Evolutionary conservation across 2,797 vertebrate genomes (phyloP).

Genomic region (Poeciliopsis gracilis): DNA sequence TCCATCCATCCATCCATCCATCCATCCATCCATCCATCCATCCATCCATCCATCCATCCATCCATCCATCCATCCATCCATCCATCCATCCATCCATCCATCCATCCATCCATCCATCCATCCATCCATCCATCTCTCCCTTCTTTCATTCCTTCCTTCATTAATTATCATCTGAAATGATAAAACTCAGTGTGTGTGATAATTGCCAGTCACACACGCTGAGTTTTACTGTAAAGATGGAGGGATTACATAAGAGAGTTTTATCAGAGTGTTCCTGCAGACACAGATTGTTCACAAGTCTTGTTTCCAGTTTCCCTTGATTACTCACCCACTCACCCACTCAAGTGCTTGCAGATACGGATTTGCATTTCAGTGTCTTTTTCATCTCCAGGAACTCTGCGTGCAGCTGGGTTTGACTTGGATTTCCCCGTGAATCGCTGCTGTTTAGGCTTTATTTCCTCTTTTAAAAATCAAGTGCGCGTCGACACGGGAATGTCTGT

Average conservation of each 20-base stretch:
- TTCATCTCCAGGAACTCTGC: constrained; percentile 52
- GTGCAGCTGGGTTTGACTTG: constrained; percentile 51
- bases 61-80: no score
- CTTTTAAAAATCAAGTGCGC: constrained; percentile 37
- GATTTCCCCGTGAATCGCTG: constrained; percentile 65
- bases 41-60: no score
- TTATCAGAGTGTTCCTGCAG: constrained; percentile 31
- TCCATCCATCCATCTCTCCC: no score
- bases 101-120: no score
- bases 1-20: no score
- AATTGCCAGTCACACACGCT: neutral
- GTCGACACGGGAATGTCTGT: neutral
- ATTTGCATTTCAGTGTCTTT: constrained; percentile 61
- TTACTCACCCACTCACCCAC: constrained; percentile 61
- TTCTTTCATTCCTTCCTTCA: no score
- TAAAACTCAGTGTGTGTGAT: neutral
- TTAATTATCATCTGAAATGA: neutral
- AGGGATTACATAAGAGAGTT: constrained; percentile 26
- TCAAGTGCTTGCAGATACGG: constrained; percentile 61
- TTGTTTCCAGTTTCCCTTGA: constrained; percentile 55
- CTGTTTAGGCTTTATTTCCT: constrained; percentile 50
- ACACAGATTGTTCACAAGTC: constrained; percentile 47
- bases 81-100: no score
- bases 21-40: no score
- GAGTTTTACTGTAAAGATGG: neutral